Base-by-base conservation (phyloP, 2,888 invertebrate genomes). In the Chrysolina oricalcia region DNA sequence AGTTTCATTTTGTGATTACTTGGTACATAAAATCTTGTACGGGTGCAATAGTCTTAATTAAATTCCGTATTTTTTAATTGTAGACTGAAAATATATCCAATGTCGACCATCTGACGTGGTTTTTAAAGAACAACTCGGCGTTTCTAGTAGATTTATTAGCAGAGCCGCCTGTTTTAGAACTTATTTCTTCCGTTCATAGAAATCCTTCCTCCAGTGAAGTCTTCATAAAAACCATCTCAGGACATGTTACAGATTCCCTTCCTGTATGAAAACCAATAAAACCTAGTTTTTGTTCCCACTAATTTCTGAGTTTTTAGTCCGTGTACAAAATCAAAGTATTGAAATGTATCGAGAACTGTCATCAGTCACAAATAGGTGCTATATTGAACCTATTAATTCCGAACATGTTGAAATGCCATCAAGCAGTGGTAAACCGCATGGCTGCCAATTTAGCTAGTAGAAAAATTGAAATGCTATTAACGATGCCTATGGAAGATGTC, bases 1-100 rank as follows among this genome's bases (percentile, higher is more conserved):
- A 0, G 91, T 95, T 83, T 91, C 95, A 0, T 94, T 94, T 85
- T 95, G 95, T 89, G 95, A 96, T 87, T 94, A 94, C 88, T 92
- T 95, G 89, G 94, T 94, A 46, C 63, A 19, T 48, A 27, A 56
- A 56, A 4, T 11, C 40, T 63, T 8, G 8, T n/a, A 0, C 35
- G 4, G 35, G 35, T 8, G 35, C 8, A 35, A 35, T 35, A 35
- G 35, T 35, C 8, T 35, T 8, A 8, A 35, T 35, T 35, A 8
- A 3, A 35, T 3, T 35, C 4, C 8, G n/a, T 13, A 21, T 1
- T 41, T 11, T 43, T 65, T 71, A 78, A 77, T 87, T 89, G 70
- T 85, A 93, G 93, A 90, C 92, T 78, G 93, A 94, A 84, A 95
- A 95, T 23, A 89, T 93, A 19, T 90, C 91, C 53, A 94, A 95